Evolutionary conservation across 2,113 vertebrate genomes (phyloP).

Genomic region (Abramis brama): DNA sequence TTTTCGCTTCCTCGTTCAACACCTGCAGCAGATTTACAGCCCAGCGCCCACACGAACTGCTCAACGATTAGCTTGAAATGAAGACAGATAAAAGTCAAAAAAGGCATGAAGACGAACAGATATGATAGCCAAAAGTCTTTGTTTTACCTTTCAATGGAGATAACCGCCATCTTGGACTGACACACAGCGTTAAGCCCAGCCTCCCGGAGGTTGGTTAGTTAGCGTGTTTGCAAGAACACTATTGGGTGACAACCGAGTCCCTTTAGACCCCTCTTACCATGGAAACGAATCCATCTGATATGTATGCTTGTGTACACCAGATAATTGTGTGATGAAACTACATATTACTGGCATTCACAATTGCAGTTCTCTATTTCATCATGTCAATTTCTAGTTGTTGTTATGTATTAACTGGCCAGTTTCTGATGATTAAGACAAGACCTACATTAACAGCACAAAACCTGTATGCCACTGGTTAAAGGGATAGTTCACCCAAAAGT

Average conservation of each 20-base stretch:
- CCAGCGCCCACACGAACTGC: not conserved
- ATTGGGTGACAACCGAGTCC: constrained; percentile 5
- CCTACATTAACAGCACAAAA: not conserved
- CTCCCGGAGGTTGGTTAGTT: constrained; percentile 29
- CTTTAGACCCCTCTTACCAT: not conserved
- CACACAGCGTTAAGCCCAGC: constrained; percentile 43
- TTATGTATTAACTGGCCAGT: not conserved
- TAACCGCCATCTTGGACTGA: constrained; percentile 58
- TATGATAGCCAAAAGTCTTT: not conserved
- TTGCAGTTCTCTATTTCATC: not conserved
- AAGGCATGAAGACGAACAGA: not conserved
- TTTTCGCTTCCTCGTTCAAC: constrained; percentile 12
- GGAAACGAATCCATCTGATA: constrained; percentile 19
- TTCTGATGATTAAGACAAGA: not conserved
- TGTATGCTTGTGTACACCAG: not conserved
- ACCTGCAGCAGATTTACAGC: not conserved
- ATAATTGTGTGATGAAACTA: constrained; percentile 14
- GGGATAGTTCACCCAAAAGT: too few species aligned
- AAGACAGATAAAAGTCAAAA: not conserved
- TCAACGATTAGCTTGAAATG: not conserved
- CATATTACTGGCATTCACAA: not conserved
- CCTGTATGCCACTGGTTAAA: not conserved
- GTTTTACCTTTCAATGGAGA: constrained; percentile 59
- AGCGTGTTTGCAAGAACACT: not conserved
- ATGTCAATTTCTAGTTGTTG: not conserved